Evolutionary conservation across 35 echinoderm and acorn worm genomes (phyloP).

Genomic region (Heliocidaris tuberculata): DNA sequence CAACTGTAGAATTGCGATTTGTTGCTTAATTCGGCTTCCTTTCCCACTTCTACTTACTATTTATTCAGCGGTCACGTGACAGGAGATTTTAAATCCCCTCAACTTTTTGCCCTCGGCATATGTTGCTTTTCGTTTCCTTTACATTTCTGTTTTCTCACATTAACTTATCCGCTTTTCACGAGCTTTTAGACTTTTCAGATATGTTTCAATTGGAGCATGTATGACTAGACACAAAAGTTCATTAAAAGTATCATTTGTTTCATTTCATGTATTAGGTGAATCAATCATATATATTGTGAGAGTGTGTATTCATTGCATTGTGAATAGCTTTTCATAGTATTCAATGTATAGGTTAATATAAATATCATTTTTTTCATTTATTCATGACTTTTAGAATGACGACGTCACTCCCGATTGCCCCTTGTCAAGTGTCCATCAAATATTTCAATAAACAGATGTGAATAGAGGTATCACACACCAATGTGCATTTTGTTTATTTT

Average conservation of each 20-base stretch:
- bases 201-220: background rate
- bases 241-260: conserved; percentile 6
- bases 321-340: too few relatives aligned
- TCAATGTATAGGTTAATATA: too few relatives aligned
- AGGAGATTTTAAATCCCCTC: conserved; percentile 43
- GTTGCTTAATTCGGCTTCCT: conserved; percentile 44
- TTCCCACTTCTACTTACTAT: conserved; percentile 41
- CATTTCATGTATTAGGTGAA: background rate
- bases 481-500: background rate
- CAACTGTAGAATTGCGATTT: conserved; percentile 42
- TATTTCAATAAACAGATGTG: background rate
- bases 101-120: conserved; percentile 48
- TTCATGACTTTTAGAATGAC: background rate
- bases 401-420: background rate
- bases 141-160: background rate
- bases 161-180: conserved; percentile 4
- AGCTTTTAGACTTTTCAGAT: background rate
- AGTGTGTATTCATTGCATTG: background rate
- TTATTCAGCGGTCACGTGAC: conserved; percentile 47
- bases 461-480: background rate
- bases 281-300: background rate
- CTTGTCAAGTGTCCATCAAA: background rate
- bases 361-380: background rate
- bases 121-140: conserved; percentile 12
- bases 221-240: background rate